Percentiles rank a stretch among this genome's conserved stretches.
phyloP scores from a whole-genome alignment of 2,888 invertebrate species.

The Cantharis rustica region DNA sequence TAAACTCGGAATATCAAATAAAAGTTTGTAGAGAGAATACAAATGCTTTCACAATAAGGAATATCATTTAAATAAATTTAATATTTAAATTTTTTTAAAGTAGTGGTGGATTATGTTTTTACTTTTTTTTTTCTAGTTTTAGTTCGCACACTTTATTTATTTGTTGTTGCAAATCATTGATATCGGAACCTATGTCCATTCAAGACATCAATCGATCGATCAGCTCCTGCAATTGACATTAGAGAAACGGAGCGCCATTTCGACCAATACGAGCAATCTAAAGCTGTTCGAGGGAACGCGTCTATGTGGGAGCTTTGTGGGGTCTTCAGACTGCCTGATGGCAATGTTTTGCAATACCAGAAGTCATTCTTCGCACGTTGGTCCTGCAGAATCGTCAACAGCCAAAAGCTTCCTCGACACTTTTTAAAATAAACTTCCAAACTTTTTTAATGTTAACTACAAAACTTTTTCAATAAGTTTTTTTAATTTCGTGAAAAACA shows the following conservation, averaged over 20 bases:
- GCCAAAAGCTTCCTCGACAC: not conserved
- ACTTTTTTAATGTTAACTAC: not conserved
- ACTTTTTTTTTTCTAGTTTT: not conserved
- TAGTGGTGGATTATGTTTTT: not conserved
- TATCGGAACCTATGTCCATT: conserved; percentile 14
- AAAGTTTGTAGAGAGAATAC: not conserved
- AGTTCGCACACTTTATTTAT: not conserved
- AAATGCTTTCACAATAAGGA: not conserved
- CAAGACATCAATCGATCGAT: conserved; percentile 30
- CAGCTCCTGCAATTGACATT: conserved; percentile 29
- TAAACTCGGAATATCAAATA: not conserved
- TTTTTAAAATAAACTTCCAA: not conserved
- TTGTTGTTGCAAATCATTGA: conserved; percentile 18
- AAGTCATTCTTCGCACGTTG: conserved; percentile 36
- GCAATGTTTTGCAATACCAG: conserved; percentile 25
- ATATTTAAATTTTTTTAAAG: not conserved
- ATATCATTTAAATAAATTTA: not conserved
- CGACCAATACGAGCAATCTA: conserved; percentile 38
- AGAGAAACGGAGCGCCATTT: conserved; percentile 27
- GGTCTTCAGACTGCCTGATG: conserved; percentile 25
- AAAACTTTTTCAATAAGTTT: not conserved
- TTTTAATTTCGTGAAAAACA: not conserved
- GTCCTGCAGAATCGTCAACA: conserved; percentile 6
- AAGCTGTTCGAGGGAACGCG: conserved; percentile 33
- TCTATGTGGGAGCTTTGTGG: conserved; percentile 28